Percentiles rank a stretch among this genome's conserved stretches.
These are phyloP conservation scores for Rattus norvegicus DNA, from an alignment of 2,113 vertebrate genomes.

Conservation along the genomic window GRCr8 NC_086024.1:115242501-115243000, in stretches of 20 bases:
- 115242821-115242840: slow-evolving; percentile 7
- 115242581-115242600: neutral
- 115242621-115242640: neutral
- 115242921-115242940: neutral
- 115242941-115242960: slow-evolving; percentile 51
- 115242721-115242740: neutral
- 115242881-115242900: neutral
- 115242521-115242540: neutral
- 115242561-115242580: neutral
- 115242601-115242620: neutral
- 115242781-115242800: neutral
- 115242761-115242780: slow-evolving; percentile 10
- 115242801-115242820: slow-evolving; percentile 14
- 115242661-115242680: neutral
- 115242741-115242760: neutral
- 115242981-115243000: slow-evolving; percentile 53
- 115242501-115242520: neutral
- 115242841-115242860: neutral
- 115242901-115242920: slow-evolving; percentile 6
- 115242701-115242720: neutral
- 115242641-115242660: neutral
- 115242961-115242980: slow-evolving; percentile 63
- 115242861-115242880: slow-evolving; percentile 18
- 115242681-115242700: slow-evolving; percentile 24
- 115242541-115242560: neutral